These are phyloP conservation scores for Pogonocichla stellata DNA, from an alignment of 2,113 vertebrate genomes.

Conservation along the genomic window DNA sequence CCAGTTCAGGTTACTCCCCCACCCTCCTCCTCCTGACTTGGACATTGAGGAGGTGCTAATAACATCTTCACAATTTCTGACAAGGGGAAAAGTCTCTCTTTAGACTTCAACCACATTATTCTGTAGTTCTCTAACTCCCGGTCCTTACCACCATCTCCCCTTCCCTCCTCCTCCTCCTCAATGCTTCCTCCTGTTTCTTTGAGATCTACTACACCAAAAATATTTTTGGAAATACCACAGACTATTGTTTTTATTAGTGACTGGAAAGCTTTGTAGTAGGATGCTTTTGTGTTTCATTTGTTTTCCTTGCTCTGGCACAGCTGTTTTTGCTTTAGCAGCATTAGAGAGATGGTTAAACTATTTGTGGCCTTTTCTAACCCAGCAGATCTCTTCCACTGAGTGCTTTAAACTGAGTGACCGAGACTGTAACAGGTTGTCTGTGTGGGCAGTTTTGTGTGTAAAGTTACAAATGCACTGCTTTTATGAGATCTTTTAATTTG, in stretches of 20 bases:
- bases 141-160: background rate
- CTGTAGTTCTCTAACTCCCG: background rate
- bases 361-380: constrained; percentile 71
- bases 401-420: constrained; percentile 23
- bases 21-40: background rate
- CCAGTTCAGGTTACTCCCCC: background rate
- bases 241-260: constrained; percentile 79
- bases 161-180: background rate
- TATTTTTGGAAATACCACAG: constrained; percentile 78
- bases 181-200: constrained; percentile 62
- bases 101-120: background rate
- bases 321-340: constrained; percentile 79
- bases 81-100: background rate
- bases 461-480: constrained; percentile 20
- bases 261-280: constrained; percentile 76
- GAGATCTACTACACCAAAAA: constrained; percentile 71
- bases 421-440: constrained; percentile 19
- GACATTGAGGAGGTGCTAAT: constrained; percentile 1
- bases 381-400: constrained; percentile 53
- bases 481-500: constrained; percentile 50
- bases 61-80: background rate
- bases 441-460: background rate
- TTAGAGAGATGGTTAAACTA: constrained; percentile 74
- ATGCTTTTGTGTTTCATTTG: constrained; percentile 75
- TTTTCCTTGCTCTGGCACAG: constrained; percentile 76